Base-by-base conservation (phyloP, 2,797 vertebrate species). In the Enteromius thamalakanensis region DNA sequence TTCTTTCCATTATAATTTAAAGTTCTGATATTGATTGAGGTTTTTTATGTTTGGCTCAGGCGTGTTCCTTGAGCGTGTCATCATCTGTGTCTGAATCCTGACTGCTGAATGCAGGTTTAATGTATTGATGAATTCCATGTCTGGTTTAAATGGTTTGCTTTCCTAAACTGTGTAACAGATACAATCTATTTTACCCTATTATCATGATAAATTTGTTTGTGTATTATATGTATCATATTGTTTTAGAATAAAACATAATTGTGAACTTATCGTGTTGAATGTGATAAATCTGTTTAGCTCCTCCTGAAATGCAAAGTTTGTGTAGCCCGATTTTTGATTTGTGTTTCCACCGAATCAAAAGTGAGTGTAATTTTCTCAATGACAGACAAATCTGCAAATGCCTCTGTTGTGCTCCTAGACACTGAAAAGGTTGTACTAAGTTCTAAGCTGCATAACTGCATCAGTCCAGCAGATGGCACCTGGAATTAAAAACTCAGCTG, bases 191-290 rank as follows among this genome's bases (percentile, higher is more conserved):
- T 81, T 76, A 85, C 75, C 58, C 69, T 79, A 69, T 79, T 60
- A 75, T 85, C 60, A 79, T 82, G 58, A 67, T 23, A 74, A 68
- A 76, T 67, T 55, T 79, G 58, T 85, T 78, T 85, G 84, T 85
- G 84, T 86, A 82, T 67, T 79, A 79, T 84, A 78, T 84, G 82
- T 85, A 85, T 79, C 34, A 85, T 82, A 82, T 71, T 79, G 76
- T 86, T 86, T 86, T 82, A 86, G 84, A 86, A 82, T 86, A 86
- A 86, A 86, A 86, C 37, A 65, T 64, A 69, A 78, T 79, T 2
- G 32, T 72, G 65, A 72, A 45, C n/a, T 15, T 42, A 45, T n/a
- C 12, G 51, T 60, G 34, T 34, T 79, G 74, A 37, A 42, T 40
- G 21, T 60, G 14, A 53, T 74, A 9, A 10, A 42, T 58, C 17